Percentiles rank a stretch among this genome's conserved stretches.
Evolutionary conservation across 2,888 invertebrate species (phyloP).

Genomic region (Cryptosula pallasiana): DNA sequence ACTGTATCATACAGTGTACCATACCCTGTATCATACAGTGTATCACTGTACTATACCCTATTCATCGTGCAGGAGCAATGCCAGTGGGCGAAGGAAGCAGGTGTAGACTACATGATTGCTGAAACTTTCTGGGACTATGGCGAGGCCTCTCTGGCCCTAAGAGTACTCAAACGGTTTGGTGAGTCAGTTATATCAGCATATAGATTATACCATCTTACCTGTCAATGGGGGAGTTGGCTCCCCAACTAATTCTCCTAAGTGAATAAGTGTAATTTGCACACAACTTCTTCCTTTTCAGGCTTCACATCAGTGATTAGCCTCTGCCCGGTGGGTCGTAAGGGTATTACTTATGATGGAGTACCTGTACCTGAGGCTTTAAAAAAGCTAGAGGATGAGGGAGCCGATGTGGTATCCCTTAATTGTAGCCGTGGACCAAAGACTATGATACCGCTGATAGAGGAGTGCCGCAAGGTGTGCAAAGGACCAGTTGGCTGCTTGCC

Average conservation of each 20-base stretch:
- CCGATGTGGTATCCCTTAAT: slow-evolving; percentile 45
- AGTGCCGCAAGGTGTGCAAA: slow-evolving; percentile 38
- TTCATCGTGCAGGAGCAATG: slow-evolving; percentile 41
- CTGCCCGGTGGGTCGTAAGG: slow-evolving; percentile 31
- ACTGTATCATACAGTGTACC: no score
- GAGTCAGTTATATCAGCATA: no score
- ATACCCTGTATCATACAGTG: no score
- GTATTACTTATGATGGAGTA: slow-evolving; percentile 36
- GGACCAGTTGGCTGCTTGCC: slow-evolving; percentile 39
- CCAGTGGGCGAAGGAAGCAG: slow-evolving; percentile 44
- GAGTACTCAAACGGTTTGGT: slow-evolving; percentile 40
- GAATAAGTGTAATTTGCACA: no score
- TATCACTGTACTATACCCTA: not conserved
- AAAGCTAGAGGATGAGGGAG: slow-evolving; percentile 40
- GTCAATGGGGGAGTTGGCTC: no score
- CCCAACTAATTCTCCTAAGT: no score
- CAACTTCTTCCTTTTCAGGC: slow-evolving; percentile 35
- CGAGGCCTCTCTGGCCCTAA: slow-evolving; percentile 43
- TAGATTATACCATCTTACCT: no score
- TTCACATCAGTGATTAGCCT: slow-evolving; percentile 41
- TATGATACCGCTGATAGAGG: slow-evolving; percentile 38
- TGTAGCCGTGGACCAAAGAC: slow-evolving; percentile 41
- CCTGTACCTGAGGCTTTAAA: slow-evolving; percentile 36
- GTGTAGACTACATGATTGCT: slow-evolving; percentile 46
- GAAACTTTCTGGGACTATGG: slow-evolving; percentile 43